These are phyloP conservation scores for Trichechus manatus DNA, from an alignment of 2,113 vertebrate genomes.

Conservation along the genomic window DNA sequence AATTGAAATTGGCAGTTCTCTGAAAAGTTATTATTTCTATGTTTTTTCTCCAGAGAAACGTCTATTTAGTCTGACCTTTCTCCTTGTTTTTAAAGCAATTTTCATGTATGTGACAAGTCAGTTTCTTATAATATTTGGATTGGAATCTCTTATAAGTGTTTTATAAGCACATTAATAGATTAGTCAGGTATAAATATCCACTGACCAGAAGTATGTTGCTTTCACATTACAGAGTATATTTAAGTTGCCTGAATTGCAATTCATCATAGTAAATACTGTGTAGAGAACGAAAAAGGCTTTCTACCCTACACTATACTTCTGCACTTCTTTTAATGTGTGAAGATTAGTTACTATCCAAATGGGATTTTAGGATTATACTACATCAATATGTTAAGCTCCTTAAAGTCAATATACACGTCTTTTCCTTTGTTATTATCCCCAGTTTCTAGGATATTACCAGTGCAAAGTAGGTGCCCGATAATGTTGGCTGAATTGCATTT, in stretches of 20 bases:
- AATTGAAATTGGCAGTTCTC: not conserved
- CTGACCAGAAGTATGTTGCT: not conserved
- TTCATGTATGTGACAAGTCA: not conserved
- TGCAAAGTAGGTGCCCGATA: not conserved
- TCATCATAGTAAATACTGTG: not conserved
- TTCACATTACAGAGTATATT: not conserved
- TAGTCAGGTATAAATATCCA: not conserved
- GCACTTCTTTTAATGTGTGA: not conserved
- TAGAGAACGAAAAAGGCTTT: not conserved
- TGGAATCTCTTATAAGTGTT: not conserved
- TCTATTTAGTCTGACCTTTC: not conserved
- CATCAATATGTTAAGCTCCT: not conserved
- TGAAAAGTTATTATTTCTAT: not conserved
- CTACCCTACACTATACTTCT: not conserved
- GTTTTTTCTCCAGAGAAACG: not conserved
- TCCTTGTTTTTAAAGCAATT: not conserved
- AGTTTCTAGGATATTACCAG: not conserved
- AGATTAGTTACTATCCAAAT: not conserved
- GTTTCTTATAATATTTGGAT: not conserved
- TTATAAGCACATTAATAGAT: not conserved
- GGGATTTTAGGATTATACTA: not conserved
- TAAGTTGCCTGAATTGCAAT: not conserved
- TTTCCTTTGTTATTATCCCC: not conserved
- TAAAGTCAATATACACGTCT: not conserved
- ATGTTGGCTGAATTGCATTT: not conserved